A percentile compares a stretch with the other conserved stretches of the same genome.
Conservation (phyloP, 2,113 vertebrate species). For the Nyctereutes procyonoides region DNA sequence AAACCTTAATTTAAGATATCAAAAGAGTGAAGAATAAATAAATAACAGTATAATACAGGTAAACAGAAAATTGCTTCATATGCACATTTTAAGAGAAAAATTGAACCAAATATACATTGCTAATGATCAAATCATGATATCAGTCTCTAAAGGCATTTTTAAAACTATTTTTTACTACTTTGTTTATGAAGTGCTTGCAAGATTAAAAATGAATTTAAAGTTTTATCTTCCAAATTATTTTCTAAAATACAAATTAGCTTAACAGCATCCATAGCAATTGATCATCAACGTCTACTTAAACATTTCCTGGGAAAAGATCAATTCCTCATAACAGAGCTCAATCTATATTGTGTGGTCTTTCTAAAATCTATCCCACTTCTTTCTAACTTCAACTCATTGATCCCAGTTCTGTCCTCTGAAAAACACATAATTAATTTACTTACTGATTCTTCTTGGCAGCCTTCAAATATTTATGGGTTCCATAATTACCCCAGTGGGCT, state of each 20-base stretch:
- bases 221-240: not conserved
- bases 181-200: not conserved
- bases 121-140: not conserved
- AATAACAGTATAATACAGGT: not conserved
- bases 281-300: not conserved
- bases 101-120: not conserved
- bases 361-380: conserved; percentile 3
- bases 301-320: not conserved
- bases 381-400: conserved; percentile 47
- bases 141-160: not conserved
- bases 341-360: not conserved
- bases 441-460: not conserved
- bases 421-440: conserved; percentile 34
- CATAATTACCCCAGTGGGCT: not conserved
- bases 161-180: not conserved
- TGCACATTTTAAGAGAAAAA: not conserved
- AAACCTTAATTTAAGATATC: not conserved
- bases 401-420: not conserved
- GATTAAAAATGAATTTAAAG: not conserved
- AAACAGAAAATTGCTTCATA: not conserved
- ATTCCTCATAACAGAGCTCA: not conserved
- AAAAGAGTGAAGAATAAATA: not conserved
- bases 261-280: not conserved
- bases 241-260: not conserved
- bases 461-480: conserved; percentile 30